A percentile compares a stretch with the other conserved stretches of the same genome.
Evolutionary conservation across 2,888 invertebrate genomes (phyloP).

Genomic region (Amphipoea lucens): DNA sequence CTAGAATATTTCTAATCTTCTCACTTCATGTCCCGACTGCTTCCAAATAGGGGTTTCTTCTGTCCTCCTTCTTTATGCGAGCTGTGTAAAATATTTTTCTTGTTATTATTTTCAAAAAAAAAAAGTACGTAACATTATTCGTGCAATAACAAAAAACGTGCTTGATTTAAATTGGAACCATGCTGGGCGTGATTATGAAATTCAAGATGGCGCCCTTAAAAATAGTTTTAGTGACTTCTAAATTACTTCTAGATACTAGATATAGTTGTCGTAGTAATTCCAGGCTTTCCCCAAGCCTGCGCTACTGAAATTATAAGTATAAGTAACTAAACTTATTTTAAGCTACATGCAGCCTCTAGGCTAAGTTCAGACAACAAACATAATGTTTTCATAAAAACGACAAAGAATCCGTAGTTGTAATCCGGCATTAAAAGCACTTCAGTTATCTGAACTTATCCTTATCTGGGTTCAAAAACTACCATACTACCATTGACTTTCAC

Average conservation of each 20-base stretch:
- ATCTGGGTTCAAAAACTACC: background rate
- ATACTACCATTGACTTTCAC: background rate
- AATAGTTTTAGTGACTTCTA: slow-evolving; percentile 18
- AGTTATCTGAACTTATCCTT: slow-evolving; percentile 31
- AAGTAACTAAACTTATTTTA: slow-evolving; percentile 2
- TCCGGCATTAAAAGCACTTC: background rate
- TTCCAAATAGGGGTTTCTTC: slow-evolving; percentile 77
- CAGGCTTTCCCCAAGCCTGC: background rate
- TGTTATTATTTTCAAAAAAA: slow-evolving; percentile 49
- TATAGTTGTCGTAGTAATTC: background rate
- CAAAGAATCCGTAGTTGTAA: background rate
- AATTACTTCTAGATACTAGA: background rate
- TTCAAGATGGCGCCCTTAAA: slow-evolving; percentile 6
- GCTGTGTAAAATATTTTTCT: slow-evolving; percentile 73
- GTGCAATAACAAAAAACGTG: slow-evolving; percentile 35
- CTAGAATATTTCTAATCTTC: slow-evolving; percentile 72
- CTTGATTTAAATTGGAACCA: slow-evolving; percentile 31
- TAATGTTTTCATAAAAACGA: background rate
- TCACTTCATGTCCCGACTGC: slow-evolving; percentile 66
- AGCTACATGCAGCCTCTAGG: slow-evolving; percentile 6
- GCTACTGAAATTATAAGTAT: background rate
- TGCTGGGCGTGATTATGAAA: slow-evolving; percentile 20
- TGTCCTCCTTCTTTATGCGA: slow-evolving; percentile 75
- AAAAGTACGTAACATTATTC: slow-evolving; percentile 17
- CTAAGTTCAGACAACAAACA: slow-evolving; percentile 7